Base-by-base conservation (phyloP, 2,113 vertebrate genomes). In the Galemys pyrenaicus region DNA sequence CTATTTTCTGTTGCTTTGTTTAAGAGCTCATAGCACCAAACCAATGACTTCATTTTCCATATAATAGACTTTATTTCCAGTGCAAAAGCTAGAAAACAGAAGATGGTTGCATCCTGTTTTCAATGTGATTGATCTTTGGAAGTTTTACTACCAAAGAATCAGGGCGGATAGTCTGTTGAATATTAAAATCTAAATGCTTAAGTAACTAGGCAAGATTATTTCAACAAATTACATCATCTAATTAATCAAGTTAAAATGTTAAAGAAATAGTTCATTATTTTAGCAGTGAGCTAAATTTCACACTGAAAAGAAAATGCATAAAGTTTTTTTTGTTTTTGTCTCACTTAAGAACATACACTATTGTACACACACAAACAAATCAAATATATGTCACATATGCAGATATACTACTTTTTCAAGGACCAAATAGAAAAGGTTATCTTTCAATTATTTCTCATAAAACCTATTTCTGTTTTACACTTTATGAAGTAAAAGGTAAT, bases 121-220 rank as follows among this genome's bases (percentile, higher is more conserved):
- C 49, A 41, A 8, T 46, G n/a, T 49, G 2, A 30, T 71, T 62
- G 41, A 51, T 24, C 12, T 91, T 64, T 78, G 7, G 2, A 74
- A 82, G 2, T 58, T 54, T 20, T 73, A 5, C n/a, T 35, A 46
- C 30, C 37, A 77, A 95, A 75, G 20, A 93, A 49, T 28, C 3
- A 32, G 32, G 1, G 9, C 54, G 5, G 6, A 37, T 37, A 94
- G 6, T n/a, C 1, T 75, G 24, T 19, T 77, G 13, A 41, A 44
- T 85, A 89, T 93, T 44, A 90, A 16, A 60, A 32, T 44, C 65
- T 26, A 75, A 82, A 82, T 75, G 39, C 5, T 91, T 74, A 87
- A 71, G 39, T 60, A 74, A 49, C 16, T 71, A 12, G 24, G n/a
- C 24, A 83, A 82, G 17, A 41, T 89, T 79, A 58, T 58, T 60